Percentiles rank a stretch among this genome's conserved stretches.
phyloP scores from a whole-genome alignment of 2,113 vertebrate genomes.

The Corynorhinus townsendii region DNA sequence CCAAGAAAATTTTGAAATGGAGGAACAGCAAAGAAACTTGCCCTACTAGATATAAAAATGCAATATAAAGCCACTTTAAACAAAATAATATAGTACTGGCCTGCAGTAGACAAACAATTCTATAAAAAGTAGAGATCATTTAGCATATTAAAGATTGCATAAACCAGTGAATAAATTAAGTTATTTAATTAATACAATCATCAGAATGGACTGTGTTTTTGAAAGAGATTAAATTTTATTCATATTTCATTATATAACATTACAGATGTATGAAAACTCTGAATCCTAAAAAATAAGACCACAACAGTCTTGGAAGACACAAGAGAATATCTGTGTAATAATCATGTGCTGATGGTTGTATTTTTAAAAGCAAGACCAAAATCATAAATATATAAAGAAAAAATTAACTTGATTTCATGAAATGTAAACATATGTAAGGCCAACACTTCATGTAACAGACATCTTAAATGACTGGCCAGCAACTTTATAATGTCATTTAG shows the following conservation, averaged over 20 bases:
- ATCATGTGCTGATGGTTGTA: neutral
- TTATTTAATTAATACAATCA: neutral
- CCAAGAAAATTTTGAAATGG: constrained; percentile 29
- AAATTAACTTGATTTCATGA: neutral
- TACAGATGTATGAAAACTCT: neutral
- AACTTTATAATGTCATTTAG: neutral
- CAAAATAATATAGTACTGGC: neutral
- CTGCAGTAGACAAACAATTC: neutral
- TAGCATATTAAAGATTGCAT: neutral
- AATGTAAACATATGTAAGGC: neutral
- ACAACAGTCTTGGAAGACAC: neutral
- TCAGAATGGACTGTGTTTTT: neutral
- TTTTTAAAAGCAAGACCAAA: neutral
- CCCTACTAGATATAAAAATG: neutral
- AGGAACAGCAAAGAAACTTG: neutral
- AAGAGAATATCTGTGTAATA: neutral
- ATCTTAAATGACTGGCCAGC: neutral
- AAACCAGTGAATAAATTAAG: neutral
- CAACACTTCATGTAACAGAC: neutral
- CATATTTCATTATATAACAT: neutral
- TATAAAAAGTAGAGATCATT: neutral
- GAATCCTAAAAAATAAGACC: neutral
- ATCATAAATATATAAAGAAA: constrained; percentile 10
- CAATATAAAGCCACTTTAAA: neutral
- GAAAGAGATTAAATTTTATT: neutral